phyloP scores from a whole-genome alignment of 2,797 vertebrate genomes.

The Leuciscus waleckii region DNA sequence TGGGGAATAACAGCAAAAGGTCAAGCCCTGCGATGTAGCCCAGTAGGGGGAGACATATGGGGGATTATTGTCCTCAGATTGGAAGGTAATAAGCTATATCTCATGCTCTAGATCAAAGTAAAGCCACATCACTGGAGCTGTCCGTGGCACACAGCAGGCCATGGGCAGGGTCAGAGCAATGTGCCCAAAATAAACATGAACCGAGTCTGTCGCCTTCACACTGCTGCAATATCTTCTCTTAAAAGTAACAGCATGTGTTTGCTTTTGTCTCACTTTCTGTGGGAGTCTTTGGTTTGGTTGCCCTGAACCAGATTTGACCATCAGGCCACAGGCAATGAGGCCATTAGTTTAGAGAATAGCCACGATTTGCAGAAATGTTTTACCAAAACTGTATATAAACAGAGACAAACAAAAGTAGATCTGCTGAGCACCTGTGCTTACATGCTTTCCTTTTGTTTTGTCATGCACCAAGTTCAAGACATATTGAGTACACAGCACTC shows the following conservation, averaged over 20 bases:
- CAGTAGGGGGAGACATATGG: slow-evolving; percentile 55
- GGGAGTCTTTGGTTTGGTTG: slow-evolving; percentile 11
- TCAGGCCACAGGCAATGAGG: slow-evolving; percentile 19
- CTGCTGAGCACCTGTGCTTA: slow-evolving; percentile 37
- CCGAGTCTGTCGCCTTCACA: slow-evolving; percentile 24
- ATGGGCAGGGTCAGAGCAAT: slow-evolving; percentile 27
- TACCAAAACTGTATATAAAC: slow-evolving; percentile 33
- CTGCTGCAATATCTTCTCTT: slow-evolving; percentile 38
- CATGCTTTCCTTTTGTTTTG: slow-evolving; percentile 34
- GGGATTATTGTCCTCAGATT: slow-evolving; percentile 40
- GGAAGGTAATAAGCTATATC: slow-evolving; percentile 43
- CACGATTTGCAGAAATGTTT: slow-evolving; percentile 11
- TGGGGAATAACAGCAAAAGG: slow-evolving; percentile 61
- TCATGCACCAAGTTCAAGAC: slow-evolving; percentile 16
- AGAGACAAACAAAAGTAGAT: slow-evolving; percentile 15
- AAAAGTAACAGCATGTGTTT: slow-evolving; percentile 50
- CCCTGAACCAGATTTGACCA: slow-evolving; percentile 22
- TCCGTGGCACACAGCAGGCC: slow-evolving; percentile 50
- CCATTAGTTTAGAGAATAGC: slow-evolving; percentile 13
- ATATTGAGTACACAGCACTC: slow-evolving; percentile 12
- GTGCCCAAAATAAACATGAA: slow-evolving; percentile 49
- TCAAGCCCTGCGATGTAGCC: slow-evolving; percentile 58
- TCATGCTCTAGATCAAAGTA: slow-evolving; percentile 62
- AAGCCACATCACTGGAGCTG: slow-evolving; percentile 21
- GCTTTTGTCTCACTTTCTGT: slow-evolving; percentile 35